Conservation (phyloP, 2,113 vertebrate genomes). For the Pithys albifrons region DNA sequence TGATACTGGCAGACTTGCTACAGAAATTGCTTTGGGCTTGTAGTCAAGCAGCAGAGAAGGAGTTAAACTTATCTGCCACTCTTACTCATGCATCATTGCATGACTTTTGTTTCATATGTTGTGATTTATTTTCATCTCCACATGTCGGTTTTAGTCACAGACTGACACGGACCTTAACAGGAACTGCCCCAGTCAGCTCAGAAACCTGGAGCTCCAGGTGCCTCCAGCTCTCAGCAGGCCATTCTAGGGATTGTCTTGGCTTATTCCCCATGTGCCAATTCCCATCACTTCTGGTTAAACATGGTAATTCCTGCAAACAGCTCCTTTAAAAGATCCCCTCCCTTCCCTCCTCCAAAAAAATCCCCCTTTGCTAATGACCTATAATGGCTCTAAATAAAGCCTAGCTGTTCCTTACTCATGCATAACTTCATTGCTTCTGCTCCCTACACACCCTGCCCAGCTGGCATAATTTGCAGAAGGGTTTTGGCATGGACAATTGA, state of each 20-base stretch:
- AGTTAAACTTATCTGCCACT: background rate
- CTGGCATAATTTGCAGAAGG: slow-evolving; percentile 21
- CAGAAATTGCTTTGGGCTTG: background rate
- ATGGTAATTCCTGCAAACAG: background rate
- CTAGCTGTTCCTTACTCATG: slow-evolving; percentile 44
- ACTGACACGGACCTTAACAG: accelerated
- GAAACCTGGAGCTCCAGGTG: background rate
- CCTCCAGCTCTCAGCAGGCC: background rate
- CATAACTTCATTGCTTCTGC: slow-evolving; percentile 41
- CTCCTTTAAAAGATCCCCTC: background rate
- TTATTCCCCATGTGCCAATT: background rate
- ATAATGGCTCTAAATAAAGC: slow-evolving; percentile 36
- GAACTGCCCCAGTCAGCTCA: background rate
- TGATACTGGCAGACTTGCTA: background rate
- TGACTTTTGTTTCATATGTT: background rate
- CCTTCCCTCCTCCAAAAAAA: background rate
- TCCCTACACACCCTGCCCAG: slow-evolving; percentile 19
- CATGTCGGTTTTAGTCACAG: background rate
- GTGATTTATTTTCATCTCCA: background rate
- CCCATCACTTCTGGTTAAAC: background rate
- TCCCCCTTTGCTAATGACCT: background rate
- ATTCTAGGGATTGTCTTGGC: background rate
- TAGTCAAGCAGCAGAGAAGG: background rate
- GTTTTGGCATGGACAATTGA: slow-evolving; percentile 21
- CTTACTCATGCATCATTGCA: background rate